Evolutionary conservation across 2,888 invertebrate species (phyloP), one percentile per base, ranked within the genome.

Genomic region (Himalopsyche japonica): DNA sequence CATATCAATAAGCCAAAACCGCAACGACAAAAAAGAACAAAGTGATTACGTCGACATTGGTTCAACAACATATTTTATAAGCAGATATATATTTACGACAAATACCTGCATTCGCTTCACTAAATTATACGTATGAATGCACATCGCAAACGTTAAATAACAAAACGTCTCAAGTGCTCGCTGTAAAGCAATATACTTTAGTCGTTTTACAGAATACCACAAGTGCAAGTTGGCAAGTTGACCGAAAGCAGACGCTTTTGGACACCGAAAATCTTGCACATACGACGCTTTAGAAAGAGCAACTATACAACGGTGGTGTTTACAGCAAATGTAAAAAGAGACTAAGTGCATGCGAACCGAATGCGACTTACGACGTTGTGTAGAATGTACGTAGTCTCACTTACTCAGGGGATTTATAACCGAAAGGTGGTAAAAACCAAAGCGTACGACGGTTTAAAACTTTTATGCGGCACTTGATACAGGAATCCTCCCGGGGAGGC

Each of bases 61-160:
- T 81, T 48, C 32, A 79, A 81, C 78, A 80, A 78, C 82, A 82
- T 85, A 82, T 80, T 85, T 82, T 80, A 82, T 82, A 82, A 82
- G 82, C 85, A 80, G 48, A 32, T 49, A 76, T 80, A 76, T 81
- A 85, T 76, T 83, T 77, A 80, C 80, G 82, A 82, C 79, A 85
- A 85, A 80, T 86, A 86, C 82, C 82, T 84, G 81, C 80, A 84
- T 80, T 76, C 80, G 57, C 79, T 48, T 48, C 84, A 27, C 77
- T 82, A 82, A 82, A 86, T 84, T 84, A 86, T 78, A 82, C 76
- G 82, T 84, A 77, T 76, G 81, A 85, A 83, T 81, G 83, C 81
- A 82, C 83, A 79, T 18, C 83, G 76, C 6, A 3, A 20, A 20
- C 10, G n/a, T 24, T 6, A 20, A 57, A 57, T 1, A 20, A 77